phyloP scores from a whole-genome alignment of 2,113 vertebrate genomes.

The Melospiza georgiana region DNA sequence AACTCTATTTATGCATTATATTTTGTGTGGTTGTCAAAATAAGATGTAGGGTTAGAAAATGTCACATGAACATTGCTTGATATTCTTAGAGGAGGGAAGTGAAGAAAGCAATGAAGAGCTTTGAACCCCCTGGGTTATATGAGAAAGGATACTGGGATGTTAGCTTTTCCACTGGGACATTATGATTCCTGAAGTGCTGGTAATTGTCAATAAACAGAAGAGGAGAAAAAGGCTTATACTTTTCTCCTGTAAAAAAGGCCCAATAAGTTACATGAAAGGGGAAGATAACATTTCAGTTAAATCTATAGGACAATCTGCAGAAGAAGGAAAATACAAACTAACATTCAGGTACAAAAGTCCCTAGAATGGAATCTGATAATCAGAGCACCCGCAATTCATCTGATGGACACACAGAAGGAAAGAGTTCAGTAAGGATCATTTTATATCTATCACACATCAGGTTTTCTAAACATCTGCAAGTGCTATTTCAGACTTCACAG shows the following conservation, averaged over 20 bases:
- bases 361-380: not conserved
- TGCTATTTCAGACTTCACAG: not conserved
- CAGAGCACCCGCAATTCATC: not conserved
- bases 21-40: not conserved
- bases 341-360: not conserved
- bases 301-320: not conserved
- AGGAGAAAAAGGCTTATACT: not conserved
- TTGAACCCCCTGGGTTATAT: not conserved
- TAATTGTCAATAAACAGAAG: not conserved
- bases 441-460: not conserved
- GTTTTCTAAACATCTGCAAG: not conserved
- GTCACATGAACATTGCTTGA: not conserved
- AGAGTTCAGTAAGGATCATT: not conserved
- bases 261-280: not conserved
- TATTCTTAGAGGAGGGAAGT: not conserved
- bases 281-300: not conserved
- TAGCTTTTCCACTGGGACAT: not conserved
- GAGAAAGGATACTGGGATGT: not conserved
- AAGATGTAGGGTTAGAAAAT: not conserved
- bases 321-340: not conserved
- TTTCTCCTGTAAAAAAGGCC: not conserved
- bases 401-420: not conserved
- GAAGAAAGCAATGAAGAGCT: not conserved
- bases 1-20: slow-evolving; percentile 2
- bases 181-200: not conserved